Percentiles rank a stretch among this genome's conserved stretches.
phyloP scores from a whole-genome alignment of 2,888 invertebrate genomes.

The Leuctra nigra region DNA sequence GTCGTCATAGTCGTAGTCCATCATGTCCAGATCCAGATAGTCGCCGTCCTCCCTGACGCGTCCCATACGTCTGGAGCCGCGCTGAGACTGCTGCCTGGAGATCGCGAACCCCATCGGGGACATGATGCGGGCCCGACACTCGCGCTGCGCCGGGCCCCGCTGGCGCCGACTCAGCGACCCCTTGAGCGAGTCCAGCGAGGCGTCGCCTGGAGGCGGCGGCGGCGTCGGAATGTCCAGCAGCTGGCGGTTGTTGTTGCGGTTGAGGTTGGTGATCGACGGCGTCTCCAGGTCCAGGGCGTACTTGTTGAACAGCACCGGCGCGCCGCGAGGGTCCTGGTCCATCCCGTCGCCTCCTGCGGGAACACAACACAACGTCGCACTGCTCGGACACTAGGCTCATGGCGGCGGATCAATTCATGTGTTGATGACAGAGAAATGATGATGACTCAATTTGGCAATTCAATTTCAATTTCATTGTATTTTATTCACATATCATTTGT shows the following conservation, averaged over 20 bases:
- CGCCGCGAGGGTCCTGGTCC: slow-evolving; percentile 4
- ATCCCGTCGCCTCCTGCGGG: too few species aligned
- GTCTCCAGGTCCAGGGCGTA: slow-evolving; percentile 54
- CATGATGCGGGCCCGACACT: slow-evolving; percentile 51
- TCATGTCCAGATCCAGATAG: slow-evolving; percentile 30
- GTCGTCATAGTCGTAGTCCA: slow-evolving; percentile 50
- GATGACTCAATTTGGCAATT: too few species aligned
- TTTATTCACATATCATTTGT: too few species aligned
- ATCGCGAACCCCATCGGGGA: slow-evolving; percentile 60
- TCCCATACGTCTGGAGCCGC: slow-evolving; percentile 23
- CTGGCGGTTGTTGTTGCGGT: slow-evolving; percentile 7
- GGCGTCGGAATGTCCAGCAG: slow-evolving; percentile 6
- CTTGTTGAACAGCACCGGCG: slow-evolving; percentile 60
- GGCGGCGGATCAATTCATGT: too few species aligned
- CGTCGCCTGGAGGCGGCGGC: slow-evolving; percentile 3
- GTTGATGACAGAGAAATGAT: too few species aligned
- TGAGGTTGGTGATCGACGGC: neutral
- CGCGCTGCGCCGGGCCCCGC: slow-evolving; percentile 31
- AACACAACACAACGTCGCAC: too few species aligned
- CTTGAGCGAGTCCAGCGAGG: neutral
- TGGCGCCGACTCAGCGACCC: neutral
- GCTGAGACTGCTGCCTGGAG: slow-evolving; percentile 42
- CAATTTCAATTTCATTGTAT: too few species aligned
- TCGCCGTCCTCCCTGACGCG: slow-evolving; percentile 31
- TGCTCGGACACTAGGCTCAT: too few species aligned